These are phyloP conservation scores for Poicephalus meyeri DNA, from an alignment of 2,113 vertebrate genomes.

Conservation along the genomic window DNA sequence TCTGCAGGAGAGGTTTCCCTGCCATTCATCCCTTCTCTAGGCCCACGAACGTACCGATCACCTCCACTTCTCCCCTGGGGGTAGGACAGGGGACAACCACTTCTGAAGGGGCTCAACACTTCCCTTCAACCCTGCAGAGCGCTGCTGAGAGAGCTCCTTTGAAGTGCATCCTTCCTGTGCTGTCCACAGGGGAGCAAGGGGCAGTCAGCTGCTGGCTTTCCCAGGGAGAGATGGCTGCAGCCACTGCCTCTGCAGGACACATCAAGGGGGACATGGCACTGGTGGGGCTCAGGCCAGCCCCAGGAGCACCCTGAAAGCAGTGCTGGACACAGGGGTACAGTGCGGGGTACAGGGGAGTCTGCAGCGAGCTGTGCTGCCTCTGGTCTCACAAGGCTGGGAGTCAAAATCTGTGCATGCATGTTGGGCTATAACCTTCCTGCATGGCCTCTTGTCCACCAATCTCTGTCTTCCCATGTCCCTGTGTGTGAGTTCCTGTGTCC, in stretches of 20 bases:
- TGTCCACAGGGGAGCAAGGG: not conserved
- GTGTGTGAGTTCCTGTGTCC: not conserved
- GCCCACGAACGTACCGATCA: fast-evolving
- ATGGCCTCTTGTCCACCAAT: not conserved
- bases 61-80: not conserved
- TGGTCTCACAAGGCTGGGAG: conserved; percentile 10
- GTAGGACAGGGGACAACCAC: not conserved
- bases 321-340: not conserved
- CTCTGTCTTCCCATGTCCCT: not conserved
- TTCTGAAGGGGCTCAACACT: not conserved
- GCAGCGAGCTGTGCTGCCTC: not conserved
- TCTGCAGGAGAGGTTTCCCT: not conserved
- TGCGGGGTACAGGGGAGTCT: not conserved
- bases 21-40: not conserved
- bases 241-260: not conserved
- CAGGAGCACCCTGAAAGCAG: not conserved
- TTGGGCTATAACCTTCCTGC: conserved; percentile 1
- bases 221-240: not conserved
- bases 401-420: conserved; percentile 25
- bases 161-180: not conserved
- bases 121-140: not conserved
- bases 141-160: not conserved
- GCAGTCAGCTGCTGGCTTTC: not conserved
- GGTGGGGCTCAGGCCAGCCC: fast-evolving
- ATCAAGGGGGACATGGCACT: fast-evolving